Evolutionary conservation across 2,113 vertebrate genomes (phyloP), one percentile per base, ranked within the genome.

Genomic region (Stercorarius parasiticus): DNA sequence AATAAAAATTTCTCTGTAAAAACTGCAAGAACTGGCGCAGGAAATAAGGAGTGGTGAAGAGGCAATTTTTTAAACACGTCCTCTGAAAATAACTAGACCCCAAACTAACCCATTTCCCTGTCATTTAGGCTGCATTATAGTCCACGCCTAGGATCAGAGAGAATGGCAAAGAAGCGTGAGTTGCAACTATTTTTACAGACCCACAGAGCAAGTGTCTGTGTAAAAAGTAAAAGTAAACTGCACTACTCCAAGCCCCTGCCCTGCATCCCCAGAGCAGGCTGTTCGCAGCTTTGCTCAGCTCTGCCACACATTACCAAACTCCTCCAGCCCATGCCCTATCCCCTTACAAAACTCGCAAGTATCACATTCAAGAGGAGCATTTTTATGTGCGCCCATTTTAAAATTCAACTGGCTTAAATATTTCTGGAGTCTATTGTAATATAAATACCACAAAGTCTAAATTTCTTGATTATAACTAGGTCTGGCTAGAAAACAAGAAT

Each of bases 381-480:
- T 78, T 87, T 79, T 36, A 40, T 23, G 38, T 3, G 3, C 32
- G 10, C 26, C 74, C 17, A 40, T 45, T 80, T 65, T 20, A 69
- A 90, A 77, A 47, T 72, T 55, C 56, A 83, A 49, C 62, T 56
- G 49, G 30, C 56, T 93, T 72, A 64, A 82, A 25, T 76, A 88
- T 55, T 90, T 79, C 88, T 94, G 78, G 78, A 95, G 53, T 47
- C 38, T 29, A 29, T 27, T 59, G 61, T 90, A 94, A 95, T 90
- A 92, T 30, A 93, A 90, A 94, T 88, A 94, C 74, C 79, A 88
- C 49, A 27, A 72, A 36, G 88, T 21, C 70, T 87, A 90, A 71
- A 82, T 82, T 90, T 90, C 82, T 95, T 90, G 36, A 93, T 96
- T 92, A 90, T 61, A 95, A 85, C 70, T 64, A 49, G 42, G 56